Conservation (phyloP, 2,113 vertebrate species). For the Onychostruthus taczanowskii region DNA sequence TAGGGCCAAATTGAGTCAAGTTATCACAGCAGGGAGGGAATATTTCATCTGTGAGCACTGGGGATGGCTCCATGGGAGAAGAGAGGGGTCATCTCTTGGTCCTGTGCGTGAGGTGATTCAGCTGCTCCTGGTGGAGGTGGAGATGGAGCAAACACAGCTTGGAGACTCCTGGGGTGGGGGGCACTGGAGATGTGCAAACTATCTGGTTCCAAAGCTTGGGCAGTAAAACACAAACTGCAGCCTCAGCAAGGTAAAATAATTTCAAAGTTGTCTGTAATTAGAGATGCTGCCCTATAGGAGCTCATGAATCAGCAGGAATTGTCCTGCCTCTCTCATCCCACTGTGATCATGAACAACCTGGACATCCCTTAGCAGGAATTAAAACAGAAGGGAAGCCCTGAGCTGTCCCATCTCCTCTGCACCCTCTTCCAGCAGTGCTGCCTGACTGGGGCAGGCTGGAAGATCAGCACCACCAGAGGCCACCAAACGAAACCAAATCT, state of each 20-base stretch:
- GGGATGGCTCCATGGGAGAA: not conserved
- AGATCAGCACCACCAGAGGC: not conserved
- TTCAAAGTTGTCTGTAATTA: not conserved
- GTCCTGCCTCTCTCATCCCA: rapidly evolving
- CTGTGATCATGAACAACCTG: rapidly evolving
- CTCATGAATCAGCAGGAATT: not conserved
- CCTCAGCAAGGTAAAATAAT: not conserved
- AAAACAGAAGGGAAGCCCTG: not conserved
- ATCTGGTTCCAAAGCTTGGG: not conserved
- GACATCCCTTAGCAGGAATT: not conserved
- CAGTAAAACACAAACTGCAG: not conserved
- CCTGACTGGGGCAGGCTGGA: not conserved
- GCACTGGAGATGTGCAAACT: not conserved
- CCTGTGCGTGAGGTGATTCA: not conserved
- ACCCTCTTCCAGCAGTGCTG: not conserved
- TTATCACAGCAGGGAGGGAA: conserved; percentile 9
- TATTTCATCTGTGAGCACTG: not conserved
- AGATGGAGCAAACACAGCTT: not conserved
- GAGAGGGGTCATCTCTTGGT: not conserved
- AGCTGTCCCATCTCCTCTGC: not conserved
- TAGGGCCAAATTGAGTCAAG: not conserved
- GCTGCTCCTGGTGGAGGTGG: not conserved
- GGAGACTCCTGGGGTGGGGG: not conserved
- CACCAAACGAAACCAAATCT: not conserved
- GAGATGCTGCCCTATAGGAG: not conserved